A percentile compares a stretch with the other conserved stretches of the same genome.
These are phyloP conservation scores for Tadarida brasiliensis DNA, from an alignment of 2,797 vertebrate species.

Conservation along the genomic window DNA sequence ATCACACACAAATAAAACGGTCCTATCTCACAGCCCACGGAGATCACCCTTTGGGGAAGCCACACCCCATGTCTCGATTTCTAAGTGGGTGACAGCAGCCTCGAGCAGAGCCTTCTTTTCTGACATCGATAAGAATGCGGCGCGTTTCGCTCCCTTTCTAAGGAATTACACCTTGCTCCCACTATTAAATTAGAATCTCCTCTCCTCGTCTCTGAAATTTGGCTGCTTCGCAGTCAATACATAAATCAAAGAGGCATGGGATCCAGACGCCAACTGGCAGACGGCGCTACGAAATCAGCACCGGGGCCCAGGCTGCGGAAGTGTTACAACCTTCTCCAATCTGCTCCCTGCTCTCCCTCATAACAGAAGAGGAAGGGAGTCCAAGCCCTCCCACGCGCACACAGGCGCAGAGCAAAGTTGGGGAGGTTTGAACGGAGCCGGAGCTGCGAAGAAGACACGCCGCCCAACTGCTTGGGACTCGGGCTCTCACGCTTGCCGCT, in stretches of 20 bases:
- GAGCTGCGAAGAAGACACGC: slow-evolving; percentile 31
- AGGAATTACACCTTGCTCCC: slow-evolving; percentile 77
- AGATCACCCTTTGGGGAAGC: not conserved
- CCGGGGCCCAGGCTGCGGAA: slow-evolving; percentile 67
- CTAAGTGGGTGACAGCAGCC: slow-evolving; percentile 11
- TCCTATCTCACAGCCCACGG: not conserved
- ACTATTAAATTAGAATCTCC: slow-evolving; percentile 74
- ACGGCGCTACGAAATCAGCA: slow-evolving; percentile 62
- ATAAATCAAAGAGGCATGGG: slow-evolving; percentile 70
- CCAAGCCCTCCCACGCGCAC: slow-evolving; percentile 61
- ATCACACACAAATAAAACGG: not conserved
- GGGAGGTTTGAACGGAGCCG: slow-evolving; percentile 13
- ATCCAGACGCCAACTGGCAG: slow-evolving; percentile 79
- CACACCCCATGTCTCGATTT: not conserved
- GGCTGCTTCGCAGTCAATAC: slow-evolving; percentile 78
- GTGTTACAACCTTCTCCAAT: slow-evolving; percentile 82
- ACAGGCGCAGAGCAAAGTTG: slow-evolving; percentile 5
- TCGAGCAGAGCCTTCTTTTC: slow-evolving; percentile 42
- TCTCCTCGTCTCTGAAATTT: slow-evolving; percentile 68
- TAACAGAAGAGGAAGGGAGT: slow-evolving; percentile 73
- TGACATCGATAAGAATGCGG: slow-evolving; percentile 29
- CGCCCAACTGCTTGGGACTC: slow-evolving; percentile 47
- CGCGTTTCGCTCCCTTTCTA: slow-evolving; percentile 46
- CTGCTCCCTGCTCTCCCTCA: slow-evolving; percentile 75
- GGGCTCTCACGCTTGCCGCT: not conserved